phyloP scores from a whole-genome alignment of 1,140 invertebrate genomes.

The Trissolcus basalis region DNA sequence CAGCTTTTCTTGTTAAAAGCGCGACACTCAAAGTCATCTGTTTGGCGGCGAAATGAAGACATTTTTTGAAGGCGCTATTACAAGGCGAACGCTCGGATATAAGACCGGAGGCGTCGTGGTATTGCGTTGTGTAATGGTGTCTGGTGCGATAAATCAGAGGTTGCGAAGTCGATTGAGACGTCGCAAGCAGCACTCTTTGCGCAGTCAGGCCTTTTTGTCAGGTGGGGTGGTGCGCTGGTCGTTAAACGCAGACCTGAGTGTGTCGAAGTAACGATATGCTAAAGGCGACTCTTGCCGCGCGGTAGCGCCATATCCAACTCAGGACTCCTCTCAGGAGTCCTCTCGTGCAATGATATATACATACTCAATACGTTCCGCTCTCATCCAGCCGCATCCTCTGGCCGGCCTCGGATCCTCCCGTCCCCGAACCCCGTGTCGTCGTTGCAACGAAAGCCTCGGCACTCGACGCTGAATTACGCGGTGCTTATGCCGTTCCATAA shows the following conservation, averaged over 20 bases:
- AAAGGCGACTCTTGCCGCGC: constrained; percentile 55
- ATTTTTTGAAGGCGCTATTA: constrained; percentile 37
- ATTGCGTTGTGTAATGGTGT: constrained; percentile 49
- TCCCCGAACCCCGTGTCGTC: constrained; percentile 34
- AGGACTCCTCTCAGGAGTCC: constrained; percentile 34
- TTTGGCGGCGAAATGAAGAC: constrained; percentile 17
- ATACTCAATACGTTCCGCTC: constrained; percentile 50
- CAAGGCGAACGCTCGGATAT: constrained; percentile 5
- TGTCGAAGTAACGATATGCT: constrained; percentile 71
- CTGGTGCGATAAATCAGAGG: constrained; percentile 68
- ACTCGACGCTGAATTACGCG: constrained; percentile 67
- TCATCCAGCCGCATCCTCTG: constrained; percentile 18
- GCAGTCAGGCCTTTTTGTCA: constrained; percentile 56
- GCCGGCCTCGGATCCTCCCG: constrained; percentile 15
- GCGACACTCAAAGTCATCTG: constrained; percentile 14
- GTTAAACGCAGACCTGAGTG: constrained; percentile 71
- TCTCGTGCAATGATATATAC: constrained; percentile 62
- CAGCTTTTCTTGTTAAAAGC: constrained; percentile 19
- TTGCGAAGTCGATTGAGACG: constrained; percentile 71
- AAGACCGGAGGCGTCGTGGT: constrained; percentile 30
- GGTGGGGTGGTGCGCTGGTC: constrained; percentile 54
- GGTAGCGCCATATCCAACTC: constrained; percentile 35
- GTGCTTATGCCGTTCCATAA: constrained; percentile 58
- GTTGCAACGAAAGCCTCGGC: constrained; percentile 56
- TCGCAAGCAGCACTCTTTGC: constrained; percentile 70